Evolutionary conservation across 2,888 invertebrate species (phyloP).

Genomic region (Stenchaetothrips biformis): DNA sequence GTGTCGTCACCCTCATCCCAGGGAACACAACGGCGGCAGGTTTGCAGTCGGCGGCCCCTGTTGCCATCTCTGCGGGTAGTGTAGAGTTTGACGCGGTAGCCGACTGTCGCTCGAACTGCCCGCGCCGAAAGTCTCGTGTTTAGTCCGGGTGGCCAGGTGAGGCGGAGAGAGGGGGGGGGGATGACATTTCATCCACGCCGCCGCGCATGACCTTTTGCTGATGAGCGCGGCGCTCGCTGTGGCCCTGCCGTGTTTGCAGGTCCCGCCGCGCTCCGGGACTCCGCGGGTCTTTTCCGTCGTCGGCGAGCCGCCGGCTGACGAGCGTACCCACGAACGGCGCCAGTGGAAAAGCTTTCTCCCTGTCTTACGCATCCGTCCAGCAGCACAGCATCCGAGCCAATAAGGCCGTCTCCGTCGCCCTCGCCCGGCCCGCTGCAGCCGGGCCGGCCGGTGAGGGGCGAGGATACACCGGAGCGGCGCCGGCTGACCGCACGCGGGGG

Average conservation of each 20-base stretch:
- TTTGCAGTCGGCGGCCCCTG: too few species aligned
- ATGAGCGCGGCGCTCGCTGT: neutral
- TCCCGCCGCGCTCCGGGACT: too few species aligned
- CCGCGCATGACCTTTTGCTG: neutral
- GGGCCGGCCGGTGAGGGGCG: neutral
- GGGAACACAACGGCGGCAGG: neutral
- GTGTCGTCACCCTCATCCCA: too few species aligned
- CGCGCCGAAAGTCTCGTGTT: too few species aligned
- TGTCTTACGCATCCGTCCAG: neutral
- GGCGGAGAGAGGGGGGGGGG: neutral
- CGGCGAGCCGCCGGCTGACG: too few species aligned
- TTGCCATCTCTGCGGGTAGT: too few species aligned
- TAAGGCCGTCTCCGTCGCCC: neutral
- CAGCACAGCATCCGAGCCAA: neutral
- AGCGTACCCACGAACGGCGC: neutral
- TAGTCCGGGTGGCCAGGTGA: neutral
- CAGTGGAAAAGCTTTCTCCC: neutral
- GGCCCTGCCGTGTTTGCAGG: too few species aligned
- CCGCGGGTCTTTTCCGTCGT: too few species aligned
- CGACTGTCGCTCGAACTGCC: too few species aligned
- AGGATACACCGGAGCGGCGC: neutral
- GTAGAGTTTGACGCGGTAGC: too few species aligned
- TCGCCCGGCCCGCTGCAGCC: neutral
- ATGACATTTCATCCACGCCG: neutral
- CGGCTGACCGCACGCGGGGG: neutral